These are phyloP conservation scores for Balanococcus diminutus DNA, from an alignment of 2,888 invertebrate genomes.

Conservation along the genomic window DNA sequence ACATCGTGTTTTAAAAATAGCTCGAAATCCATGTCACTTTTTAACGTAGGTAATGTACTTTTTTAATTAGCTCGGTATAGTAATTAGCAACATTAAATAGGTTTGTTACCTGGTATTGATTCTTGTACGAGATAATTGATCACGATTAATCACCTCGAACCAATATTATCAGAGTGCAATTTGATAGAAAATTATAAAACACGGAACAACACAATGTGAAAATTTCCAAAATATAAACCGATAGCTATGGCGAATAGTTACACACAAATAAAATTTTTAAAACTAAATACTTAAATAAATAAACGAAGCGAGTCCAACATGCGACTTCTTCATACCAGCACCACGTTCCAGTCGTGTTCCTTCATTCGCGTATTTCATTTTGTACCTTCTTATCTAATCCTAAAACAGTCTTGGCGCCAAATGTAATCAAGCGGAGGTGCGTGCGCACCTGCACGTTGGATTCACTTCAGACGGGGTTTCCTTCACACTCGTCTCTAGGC, in stretches of 20 bases:
- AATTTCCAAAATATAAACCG: background rate
- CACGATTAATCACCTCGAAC: background rate
- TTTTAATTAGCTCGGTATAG: no score
- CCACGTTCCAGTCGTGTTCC: constrained; percentile 20
- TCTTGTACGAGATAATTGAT: background rate
- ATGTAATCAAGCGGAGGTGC: constrained; percentile 5
- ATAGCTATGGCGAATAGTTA: background rate
- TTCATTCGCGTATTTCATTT: background rate
- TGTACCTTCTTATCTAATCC: constrained; percentile 31
- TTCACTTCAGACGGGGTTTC: background rate
- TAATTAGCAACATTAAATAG: no score
- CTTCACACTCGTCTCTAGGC: no score
- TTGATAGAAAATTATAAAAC: background rate
- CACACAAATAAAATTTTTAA: background rate
- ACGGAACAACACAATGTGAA: background rate
- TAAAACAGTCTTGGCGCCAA: constrained; percentile 32
- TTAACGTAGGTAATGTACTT: background rate
- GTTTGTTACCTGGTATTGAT: background rate
- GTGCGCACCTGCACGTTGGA: constrained; percentile 6
- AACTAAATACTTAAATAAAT: background rate
- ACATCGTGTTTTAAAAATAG: background rate
- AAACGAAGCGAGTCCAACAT: background rate
- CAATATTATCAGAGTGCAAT: background rate
- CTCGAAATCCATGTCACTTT: background rate
- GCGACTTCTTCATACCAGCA: background rate